These are phyloP conservation scores for Dasypolia templi DNA, from an alignment of 2,888 invertebrate species.

Conservation along the genomic window DNA sequence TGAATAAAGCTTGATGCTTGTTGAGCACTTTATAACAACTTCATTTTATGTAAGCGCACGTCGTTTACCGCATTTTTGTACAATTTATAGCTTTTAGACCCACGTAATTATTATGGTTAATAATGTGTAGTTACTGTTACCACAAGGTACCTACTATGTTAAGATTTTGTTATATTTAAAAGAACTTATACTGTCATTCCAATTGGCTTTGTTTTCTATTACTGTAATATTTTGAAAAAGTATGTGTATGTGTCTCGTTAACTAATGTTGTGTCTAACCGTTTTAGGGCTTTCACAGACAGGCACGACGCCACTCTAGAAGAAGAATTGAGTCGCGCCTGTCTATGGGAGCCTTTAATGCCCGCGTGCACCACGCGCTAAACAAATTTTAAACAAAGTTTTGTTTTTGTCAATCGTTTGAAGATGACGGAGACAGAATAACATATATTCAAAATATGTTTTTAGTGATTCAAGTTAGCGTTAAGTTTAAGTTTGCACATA, in stretches of 20 bases:
- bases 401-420: neutral
- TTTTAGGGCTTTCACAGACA: neutral
- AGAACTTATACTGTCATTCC: neutral
- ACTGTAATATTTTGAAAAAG: neutral
- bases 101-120: neutral
- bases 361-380: too few relatives aligned
- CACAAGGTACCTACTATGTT: neutral
- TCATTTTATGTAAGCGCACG: neutral
- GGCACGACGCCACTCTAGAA: too few relatives aligned
- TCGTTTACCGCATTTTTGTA: neutral
- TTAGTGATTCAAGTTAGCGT: slow-evolving; percentile 10
- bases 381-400: neutral
- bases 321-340: too few relatives aligned
- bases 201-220: neutral
- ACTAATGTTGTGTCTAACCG: neutral
- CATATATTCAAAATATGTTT: neutral
- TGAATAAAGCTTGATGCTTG: neutral
- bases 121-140: slow-evolving; percentile 23
- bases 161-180: neutral
- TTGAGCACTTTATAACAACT: neutral
- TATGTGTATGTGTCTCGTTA: slow-evolving; percentile 1
- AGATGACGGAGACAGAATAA: neutral
- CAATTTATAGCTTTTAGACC: neutral
- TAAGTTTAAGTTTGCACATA: neutral
- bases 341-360: too few relatives aligned